Base-by-base conservation (phyloP, 2,888 invertebrate genomes). In the Pheosia gnoma region DNA sequence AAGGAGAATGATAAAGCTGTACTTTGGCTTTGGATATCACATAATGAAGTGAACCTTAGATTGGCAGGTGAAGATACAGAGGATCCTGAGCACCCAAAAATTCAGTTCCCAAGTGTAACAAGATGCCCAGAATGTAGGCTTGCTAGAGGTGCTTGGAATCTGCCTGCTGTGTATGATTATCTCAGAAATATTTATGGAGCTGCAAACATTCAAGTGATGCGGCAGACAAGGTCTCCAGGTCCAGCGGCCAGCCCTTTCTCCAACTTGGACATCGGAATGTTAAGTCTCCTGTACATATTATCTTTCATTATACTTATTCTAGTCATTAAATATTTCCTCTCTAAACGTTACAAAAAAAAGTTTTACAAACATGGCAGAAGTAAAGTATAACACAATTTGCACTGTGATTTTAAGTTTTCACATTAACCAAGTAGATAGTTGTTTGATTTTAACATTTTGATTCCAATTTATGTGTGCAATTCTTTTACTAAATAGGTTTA, bases 11-110 rank as follows among this genome's bases (percentile, higher is more conserved):
- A 97, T 62, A 97, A 97, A 65, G 96, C 96, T 13, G 95, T 99
- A 0, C 87, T 99, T 52, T 99, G 99, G 98, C 90, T 99, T 38
- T 99, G 99, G 99, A 94, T 95, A 77, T 97, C 98, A 0, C 99
- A 99, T 84, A 99, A 99, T 86, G 96, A 96, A 87, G 99, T 98
- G 0, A 99, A 99, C 86, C 92, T 96, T 70, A 95, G 99, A 72
- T 92, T 99, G 39, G 95, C 97, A 37, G 97, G 98, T 0, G 98
- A 98, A 85, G 70, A 90, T 4, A 97, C 98, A 1, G 99, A 99
- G 88, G 99, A 99, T 91, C 98, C 99, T 0, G 87, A 94, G 60
- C 96, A 96, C 87, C 98, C 97, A 0, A 99, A 99, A 89, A 93
- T 96, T 62, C 97, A 98, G 86, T 99, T 98, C 85, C 99, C 99